Percentiles rank a stretch among this genome's conserved stretches.
These are phyloP conservation scores for Scartelaos histophorus DNA, from an alignment of 2,113 vertebrate species.

Conservation along the genomic window DNA sequence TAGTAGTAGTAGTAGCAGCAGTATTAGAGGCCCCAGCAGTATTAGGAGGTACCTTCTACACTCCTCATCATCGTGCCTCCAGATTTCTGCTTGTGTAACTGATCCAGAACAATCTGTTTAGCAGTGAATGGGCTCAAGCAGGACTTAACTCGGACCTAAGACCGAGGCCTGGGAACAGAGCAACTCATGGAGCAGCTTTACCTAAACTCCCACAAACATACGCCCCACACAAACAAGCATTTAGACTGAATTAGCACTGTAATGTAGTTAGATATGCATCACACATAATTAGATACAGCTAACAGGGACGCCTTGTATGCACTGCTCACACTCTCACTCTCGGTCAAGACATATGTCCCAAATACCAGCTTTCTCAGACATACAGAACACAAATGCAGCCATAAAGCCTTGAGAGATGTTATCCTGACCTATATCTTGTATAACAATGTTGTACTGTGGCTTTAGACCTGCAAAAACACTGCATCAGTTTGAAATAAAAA, in stretches of 20 bases:
- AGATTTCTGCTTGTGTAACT: slow-evolving; percentile 41
- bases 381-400: slow-evolving; percentile 13
- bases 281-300: slow-evolving; percentile 38
- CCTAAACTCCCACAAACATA: slow-evolving; percentile 12
- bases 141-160: slow-evolving; percentile 36
- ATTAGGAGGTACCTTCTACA: background rate
- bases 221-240: slow-evolving; percentile 32
- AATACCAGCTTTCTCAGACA: slow-evolving; percentile 27
- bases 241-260: slow-evolving; percentile 24
- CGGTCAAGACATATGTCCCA: slow-evolving; percentile 23
- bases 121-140: slow-evolving; percentile 21
- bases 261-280: slow-evolving; percentile 41
- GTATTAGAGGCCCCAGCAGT: background rate
- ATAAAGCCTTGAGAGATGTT: slow-evolving; percentile 5
- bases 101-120: slow-evolving; percentile 59
- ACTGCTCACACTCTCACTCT: slow-evolving; percentile 9
- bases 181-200: slow-evolving; percentile 12
- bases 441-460: background rate
- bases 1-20: background rate
- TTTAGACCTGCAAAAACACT: background rate
- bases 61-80: slow-evolving; percentile 5
- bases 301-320: slow-evolving; percentile 35
- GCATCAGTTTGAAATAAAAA: background rate
- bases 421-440: background rate
- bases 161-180: slow-evolving; percentile 34